These are phyloP conservation scores for Chondrosia reniformis DNA, from an alignment of 37 sponge, comb jelly and placozoan genomes.

Conservation along the genomic window DNA sequence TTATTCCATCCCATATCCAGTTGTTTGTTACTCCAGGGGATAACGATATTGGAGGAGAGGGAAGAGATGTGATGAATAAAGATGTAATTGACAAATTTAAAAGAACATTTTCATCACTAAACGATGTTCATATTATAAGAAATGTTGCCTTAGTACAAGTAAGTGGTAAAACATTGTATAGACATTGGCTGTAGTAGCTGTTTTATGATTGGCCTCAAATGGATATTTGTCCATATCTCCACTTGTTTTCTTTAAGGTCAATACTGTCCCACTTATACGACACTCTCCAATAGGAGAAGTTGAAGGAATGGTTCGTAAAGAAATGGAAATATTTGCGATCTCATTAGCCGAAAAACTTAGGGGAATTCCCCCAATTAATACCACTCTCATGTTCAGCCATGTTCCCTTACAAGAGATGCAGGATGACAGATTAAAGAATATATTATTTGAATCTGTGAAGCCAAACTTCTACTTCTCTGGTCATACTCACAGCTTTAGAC, in stretches of 20 bases:
- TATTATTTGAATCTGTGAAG: background rate
- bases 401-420: background rate
- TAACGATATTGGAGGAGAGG: constrained; percentile 67
- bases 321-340: background rate
- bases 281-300: background rate
- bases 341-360: background rate
- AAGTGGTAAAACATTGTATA: background rate
- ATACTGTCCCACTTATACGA: constrained; percentile 18
- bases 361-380: background rate
- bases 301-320: background rate
- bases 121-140: background rate
- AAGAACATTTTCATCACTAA: constrained; percentile 30
- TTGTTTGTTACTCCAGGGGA: constrained; percentile 34
- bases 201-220: background rate
- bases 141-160: constrained; percentile 49
- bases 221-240: background rate
- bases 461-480: constrained; percentile 46
- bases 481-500: constrained; percentile 34
- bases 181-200: background rate
- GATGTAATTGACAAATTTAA: constrained; percentile 16
- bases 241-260: constrained; percentile 4
- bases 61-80: constrained; percentile 10
- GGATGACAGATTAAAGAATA: background rate
- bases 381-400: background rate
- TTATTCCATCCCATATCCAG: background rate